Evolutionary conservation across 2,797 vertebrate species (phyloP).

Genomic region (Buphagus erythrorhynchus): DNA sequence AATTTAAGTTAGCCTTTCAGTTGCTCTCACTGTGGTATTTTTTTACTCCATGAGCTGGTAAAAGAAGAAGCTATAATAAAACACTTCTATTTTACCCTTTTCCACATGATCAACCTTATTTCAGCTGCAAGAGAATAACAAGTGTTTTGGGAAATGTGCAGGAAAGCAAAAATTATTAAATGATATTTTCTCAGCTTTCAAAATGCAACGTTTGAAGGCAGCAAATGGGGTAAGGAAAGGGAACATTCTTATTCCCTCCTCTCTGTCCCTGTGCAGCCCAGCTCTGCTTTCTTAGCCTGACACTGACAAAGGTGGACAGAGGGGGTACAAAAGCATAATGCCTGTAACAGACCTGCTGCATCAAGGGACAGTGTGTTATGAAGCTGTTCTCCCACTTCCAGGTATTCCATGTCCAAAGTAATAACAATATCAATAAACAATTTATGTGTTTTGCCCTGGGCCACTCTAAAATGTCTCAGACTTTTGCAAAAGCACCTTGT

Average conservation of each 20-base stretch:
- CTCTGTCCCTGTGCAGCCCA: not conserved
- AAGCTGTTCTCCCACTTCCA: not conserved
- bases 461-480: not conserved
- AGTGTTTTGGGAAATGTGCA: not conserved
- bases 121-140: not conserved
- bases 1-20: not conserved
- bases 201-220: not conserved
- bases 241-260: not conserved
- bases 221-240: not conserved
- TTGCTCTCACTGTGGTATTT: not conserved
- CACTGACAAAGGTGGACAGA: not conserved
- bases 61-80: not conserved
- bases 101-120: not conserved
- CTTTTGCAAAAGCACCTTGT: not conserved
- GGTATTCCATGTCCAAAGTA: not conserved
- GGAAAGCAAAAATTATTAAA: not conserved
- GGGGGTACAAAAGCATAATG: not conserved
- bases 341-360: not conserved
- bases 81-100: not conserved
- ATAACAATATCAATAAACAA: not conserved
- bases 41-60: not conserved
- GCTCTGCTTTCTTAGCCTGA: not conserved
- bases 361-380: rapidly evolving
- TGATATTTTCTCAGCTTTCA: not conserved
- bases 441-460: not conserved